Percentiles rank a stretch among this genome's conserved stretches.
Evolutionary conservation across 1,140 invertebrate genomes (phyloP).

Genomic region (Cephus cinctus): DNA sequence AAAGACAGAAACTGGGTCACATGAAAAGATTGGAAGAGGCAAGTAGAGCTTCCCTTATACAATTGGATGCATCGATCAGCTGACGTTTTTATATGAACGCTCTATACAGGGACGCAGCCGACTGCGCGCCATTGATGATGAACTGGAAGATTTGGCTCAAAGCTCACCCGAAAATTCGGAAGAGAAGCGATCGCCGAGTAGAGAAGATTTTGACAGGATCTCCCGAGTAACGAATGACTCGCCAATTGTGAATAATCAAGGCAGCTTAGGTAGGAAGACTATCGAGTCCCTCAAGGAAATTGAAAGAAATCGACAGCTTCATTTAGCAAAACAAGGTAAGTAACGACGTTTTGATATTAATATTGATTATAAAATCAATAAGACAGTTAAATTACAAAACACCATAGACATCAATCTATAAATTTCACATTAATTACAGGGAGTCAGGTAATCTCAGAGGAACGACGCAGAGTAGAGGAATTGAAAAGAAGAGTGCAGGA

Average conservation of each 20-base stretch:
- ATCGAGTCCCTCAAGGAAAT: conserved; percentile 87
- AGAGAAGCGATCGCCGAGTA: conserved; percentile 65
- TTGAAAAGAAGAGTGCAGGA: conserved; percentile 83
- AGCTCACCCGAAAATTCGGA: conserved; percentile 56
- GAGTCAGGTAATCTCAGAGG: conserved; percentile 87
- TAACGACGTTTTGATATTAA: no score
- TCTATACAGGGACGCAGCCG: conserved; percentile 53
- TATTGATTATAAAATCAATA: no score
- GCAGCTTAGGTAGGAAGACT: conserved; percentile 76
- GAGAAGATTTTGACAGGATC: conserved; percentile 84
- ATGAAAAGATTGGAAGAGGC: conserved; percentile 65
- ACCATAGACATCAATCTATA: conserved; percentile 5
- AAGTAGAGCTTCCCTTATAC: conserved; percentile 21
- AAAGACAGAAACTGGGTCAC: conserved; percentile 62
- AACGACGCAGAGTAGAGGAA: conserved; percentile 81
- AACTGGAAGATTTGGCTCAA: conserved; percentile 59
- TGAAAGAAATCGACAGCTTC: conserved; percentile 80
- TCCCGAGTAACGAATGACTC: conserved; percentile 81
- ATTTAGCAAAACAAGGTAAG: conserved; percentile 87
- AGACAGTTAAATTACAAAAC: neutral
- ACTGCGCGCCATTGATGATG: conserved; percentile 62
- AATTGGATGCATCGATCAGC: neutral
- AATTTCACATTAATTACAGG: conserved; percentile 60
- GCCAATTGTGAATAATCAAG: conserved; percentile 69
- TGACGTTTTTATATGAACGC: neutral